Evolutionary conservation across 1,140 invertebrate species (phyloP), one percentile per base, ranked within the genome.

Genomic region (Elymnias hypermnestra): DNA sequence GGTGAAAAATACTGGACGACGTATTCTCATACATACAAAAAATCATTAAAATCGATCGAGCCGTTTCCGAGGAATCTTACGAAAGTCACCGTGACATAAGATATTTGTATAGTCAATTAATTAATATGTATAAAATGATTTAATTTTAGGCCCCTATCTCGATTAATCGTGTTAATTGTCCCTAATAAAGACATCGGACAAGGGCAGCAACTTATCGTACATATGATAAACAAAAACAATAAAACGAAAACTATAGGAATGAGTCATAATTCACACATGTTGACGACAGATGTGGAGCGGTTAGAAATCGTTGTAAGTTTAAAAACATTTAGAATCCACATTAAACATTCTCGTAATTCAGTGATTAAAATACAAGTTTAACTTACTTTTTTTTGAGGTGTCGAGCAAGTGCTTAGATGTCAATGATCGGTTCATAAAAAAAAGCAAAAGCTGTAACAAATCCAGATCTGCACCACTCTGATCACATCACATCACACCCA

Each of bases 401-500:
- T 53, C 36, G 45, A 39, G 37, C 38, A 36, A 53, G 15, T 44
- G 33, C 18, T 51, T 51, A 35, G 47, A 57, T 28, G 44, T 58
- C 50, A 57, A 55, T 29, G 36, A 43, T 56, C 43, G 42, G 21
- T 49, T 49, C 41, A 44, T 41, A 48, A 54, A 64, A 64, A 62
- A 49, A 56, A 52, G 42, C 50, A 53, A 46, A 61, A 29, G 43
- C 45, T 52, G 44, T 41, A 57, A 51, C 42, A 51, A 65, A 61
- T 49, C 49, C 37, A 29, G 26, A 44, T 49, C 25, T 49, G 42
- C 49, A 52, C 49, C 49, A 44, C 15, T 38, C 14, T 46, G 39
- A 51, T 63, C 59, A 72, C 66, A 72, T 63, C 63, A 63, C 57
- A 58, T 55, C 43, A 72, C 74, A 75, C 67, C 58, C 69, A 76